phyloP scores from a whole-genome alignment of 2,888 invertebrate genomes.

The Clunio marinus region DNA sequence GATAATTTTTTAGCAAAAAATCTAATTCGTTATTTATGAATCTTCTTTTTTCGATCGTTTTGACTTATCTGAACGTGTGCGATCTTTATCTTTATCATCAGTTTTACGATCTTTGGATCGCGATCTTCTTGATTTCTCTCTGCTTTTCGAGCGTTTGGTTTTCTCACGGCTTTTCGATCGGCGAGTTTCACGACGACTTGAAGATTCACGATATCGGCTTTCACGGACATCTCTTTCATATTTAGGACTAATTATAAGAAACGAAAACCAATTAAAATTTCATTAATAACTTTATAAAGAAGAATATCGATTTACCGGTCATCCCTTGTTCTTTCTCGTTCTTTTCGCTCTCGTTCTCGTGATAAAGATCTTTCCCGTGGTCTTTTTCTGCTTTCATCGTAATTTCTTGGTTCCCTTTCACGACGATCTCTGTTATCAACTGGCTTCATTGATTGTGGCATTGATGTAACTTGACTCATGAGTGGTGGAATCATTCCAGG shows the following conservation, averaged over 20 bases:
- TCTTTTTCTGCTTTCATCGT: conserved; percentile 35
- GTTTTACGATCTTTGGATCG: conserved; percentile 44
- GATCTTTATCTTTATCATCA: conserved; percentile 40
- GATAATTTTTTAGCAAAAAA: no score
- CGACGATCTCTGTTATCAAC: conserved; percentile 19
- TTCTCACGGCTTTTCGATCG: conserved; percentile 42
- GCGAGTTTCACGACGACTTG: conserved; percentile 46
- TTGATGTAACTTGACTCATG: conserved; percentile 44
- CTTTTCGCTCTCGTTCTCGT: conserved; percentile 57
- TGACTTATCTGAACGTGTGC: conserved; percentile 25
- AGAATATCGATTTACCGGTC: conserved; percentile 33
- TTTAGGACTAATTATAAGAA: no score
- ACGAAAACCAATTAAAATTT: not conserved
- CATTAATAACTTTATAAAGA: conserved; percentile 20
- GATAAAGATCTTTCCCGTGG: conserved; percentile 40
- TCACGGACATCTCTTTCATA: conserved; percentile 45
- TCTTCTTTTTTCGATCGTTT: conserved; percentile 30
- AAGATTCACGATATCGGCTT: conserved; percentile 46
- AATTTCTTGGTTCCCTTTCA: not conserved
- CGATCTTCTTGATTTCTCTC: conserved; percentile 44
- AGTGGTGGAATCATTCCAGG: conserved; percentile 43
- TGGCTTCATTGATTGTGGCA: conserved; percentile 47
- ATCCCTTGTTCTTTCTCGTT: conserved; percentile 52
- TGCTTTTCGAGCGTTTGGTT: conserved; percentile 45
- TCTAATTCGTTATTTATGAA: not conserved